Base-by-base conservation (phyloP, 2,888 invertebrate genomes). In the Drosophila stalkeri region DNA sequence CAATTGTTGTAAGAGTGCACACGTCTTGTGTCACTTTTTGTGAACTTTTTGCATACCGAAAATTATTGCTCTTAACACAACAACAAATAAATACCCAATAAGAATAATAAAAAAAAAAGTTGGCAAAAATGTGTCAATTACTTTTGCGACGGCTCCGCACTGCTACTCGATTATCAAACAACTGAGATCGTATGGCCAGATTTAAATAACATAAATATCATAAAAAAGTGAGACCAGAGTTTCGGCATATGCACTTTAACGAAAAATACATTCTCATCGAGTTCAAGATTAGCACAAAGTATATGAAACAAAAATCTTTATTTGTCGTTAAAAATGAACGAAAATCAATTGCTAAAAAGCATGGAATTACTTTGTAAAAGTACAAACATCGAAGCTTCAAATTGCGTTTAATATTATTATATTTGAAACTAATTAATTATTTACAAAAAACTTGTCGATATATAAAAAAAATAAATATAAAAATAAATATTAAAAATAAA, bases 141-240 rank as follows among this genome's bases (percentile, higher is more conserved):
- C 59, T 68, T 77, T 56, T 37, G 52, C 74, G 55, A 78, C 66
- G 64, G 39, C 9, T 81, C 80, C 80, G 79, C 66, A 68, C 82
- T 71, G 68, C 75, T 39, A 59, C 79, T 68, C 75, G 75, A 77
- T 81, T 79, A 79, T 75, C 82, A 82, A 81, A 78, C 79, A 79
- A 81, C 79, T 81, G 41, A 47, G 2, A 39, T 18, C 33, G 65
- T 81, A 77, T 72, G 81, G 20, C 82, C 82, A 78, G 43, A 55
- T 47, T 27, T 55, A 46, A 59, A 20, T 56, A 52, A 46, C 16
- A 54, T 64, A 12, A 46, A 62, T 67, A 63, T 31, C 4, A 2
- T 3, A 14, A 16, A 41, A 16, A 11, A 59, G 65, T 66, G 77
- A 66, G 65, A 46, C 77, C 80, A 59, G 6, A 7, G 9, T 18